Evolutionary conservation across 2,888 invertebrate species (phyloP).

Genomic region (Eurytoma californica): DNA sequence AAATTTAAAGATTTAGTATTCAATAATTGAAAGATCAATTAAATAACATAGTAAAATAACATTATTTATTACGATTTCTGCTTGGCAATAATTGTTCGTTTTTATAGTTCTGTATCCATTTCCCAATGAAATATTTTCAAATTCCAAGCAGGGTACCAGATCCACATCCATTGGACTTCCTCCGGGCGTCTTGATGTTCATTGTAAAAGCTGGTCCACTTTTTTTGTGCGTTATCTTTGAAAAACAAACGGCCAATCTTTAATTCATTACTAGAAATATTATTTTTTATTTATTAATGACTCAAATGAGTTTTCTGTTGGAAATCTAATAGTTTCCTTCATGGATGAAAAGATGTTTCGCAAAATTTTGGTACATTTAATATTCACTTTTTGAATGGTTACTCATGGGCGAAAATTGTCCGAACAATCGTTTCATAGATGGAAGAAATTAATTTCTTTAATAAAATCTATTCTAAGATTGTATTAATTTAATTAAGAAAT

Average conservation of each 20-base stretch:
- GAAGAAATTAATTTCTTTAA: no score
- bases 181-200: slow-evolving; percentile 22
- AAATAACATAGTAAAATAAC: neutral
- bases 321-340: no score
- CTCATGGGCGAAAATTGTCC: no score
- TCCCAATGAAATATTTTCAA: slow-evolving; percentile 14
- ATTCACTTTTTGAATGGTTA: no score
- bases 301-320: no score
- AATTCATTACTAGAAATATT: neutral
- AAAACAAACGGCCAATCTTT: neutral
- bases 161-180: slow-evolving; percentile 38
- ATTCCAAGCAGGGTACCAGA: slow-evolving; percentile 46
- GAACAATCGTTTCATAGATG: no score
- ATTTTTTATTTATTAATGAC: no score
- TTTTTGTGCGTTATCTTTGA: slow-evolving; percentile 29
- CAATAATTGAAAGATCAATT: neutral
- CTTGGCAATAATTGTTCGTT: neutral
- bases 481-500: no score
- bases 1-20: neutral
- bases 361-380: no score
- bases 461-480: no score
- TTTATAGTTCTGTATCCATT: slow-evolving; percentile 21
- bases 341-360: no score
- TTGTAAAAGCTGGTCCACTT: slow-evolving; percentile 50
- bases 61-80: neutral